Percentiles rank a stretch among this genome's conserved stretches.
Conservation (phyloP, 2,113 vertebrate genomes). For the Loxodonta africana region DNA sequence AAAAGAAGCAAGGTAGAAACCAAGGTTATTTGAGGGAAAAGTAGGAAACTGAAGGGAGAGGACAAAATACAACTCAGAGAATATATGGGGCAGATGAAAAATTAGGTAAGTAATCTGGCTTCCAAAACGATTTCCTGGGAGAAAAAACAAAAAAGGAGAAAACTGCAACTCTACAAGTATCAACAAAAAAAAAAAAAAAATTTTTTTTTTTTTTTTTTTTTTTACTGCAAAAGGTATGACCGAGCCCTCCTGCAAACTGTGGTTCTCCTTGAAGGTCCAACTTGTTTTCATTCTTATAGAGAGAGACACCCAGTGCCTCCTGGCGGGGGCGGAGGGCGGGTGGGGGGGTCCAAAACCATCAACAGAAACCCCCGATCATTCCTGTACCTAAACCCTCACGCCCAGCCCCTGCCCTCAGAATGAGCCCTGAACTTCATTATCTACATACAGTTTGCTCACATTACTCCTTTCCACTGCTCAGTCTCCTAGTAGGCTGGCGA, state of each 20-base stretch:
- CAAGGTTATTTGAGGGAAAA: background rate
- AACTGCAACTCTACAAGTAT: background rate
- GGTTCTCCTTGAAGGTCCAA: background rate
- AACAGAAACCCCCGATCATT: background rate
- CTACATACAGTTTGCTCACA: too few relatives aligned
- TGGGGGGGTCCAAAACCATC: background rate
- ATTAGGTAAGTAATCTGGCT: background rate
- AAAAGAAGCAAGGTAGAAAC: background rate
- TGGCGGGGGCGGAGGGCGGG: background rate
- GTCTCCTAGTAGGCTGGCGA: background rate
- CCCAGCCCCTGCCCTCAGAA: background rate
- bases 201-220: too few relatives aligned
- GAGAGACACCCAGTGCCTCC: background rate
- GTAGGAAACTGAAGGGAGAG: background rate
- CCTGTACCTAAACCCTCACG: background rate
- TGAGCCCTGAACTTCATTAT: background rate
- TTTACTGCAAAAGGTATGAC: background rate
- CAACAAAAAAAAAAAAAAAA: background rate
- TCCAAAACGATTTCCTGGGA: background rate
- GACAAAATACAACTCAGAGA: background rate
- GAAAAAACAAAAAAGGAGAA: background rate
- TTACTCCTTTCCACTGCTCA: background rate
- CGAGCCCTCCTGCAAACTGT: background rate
- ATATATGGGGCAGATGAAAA: background rate
- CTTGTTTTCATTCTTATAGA: background rate